A percentile compares a stretch with the other conserved stretches of the same genome.
Evolutionary conservation across 2,888 invertebrate genomes (phyloP).

Genomic region (Chrysolina oricalcia): DNA sequence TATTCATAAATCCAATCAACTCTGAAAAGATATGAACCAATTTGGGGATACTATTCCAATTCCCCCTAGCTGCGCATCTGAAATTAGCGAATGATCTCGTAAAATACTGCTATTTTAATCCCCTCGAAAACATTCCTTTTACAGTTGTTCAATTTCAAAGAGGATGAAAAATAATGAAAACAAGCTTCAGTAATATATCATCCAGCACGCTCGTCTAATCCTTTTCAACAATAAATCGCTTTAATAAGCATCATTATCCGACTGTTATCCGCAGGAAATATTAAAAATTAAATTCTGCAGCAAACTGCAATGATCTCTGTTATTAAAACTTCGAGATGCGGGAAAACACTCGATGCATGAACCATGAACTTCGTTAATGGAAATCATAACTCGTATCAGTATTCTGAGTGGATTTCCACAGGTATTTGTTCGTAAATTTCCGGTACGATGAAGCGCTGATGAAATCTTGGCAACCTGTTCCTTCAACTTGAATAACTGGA

Average conservation of each 20-base stretch:
- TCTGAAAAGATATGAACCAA: not conserved
- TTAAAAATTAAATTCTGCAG: constrained; percentile 34
- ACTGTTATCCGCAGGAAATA: constrained; percentile 28
- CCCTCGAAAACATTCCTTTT: constrained; percentile 5
- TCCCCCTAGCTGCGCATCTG: not conserved
- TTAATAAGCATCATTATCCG: constrained; percentile 21
- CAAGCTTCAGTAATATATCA: constrained; percentile 27
- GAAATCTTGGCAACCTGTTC: too few species aligned
- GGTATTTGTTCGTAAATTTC: not conserved
- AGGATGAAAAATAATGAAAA: constrained; percentile 16
- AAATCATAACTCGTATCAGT: constrained; percentile 2
- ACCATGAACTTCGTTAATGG: not conserved
- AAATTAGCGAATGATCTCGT: not conserved
- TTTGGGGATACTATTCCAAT: not conserved
- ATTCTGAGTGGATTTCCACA: not conserved
- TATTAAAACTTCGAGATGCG: constrained; percentile 8
- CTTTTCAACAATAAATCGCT: constrained; percentile 29
- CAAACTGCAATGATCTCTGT: constrained; percentile 18
- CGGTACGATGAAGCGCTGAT: not conserved
- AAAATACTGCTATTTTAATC: not conserved
- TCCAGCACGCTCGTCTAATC: constrained; percentile 20
- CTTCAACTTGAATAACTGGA: too few species aligned
- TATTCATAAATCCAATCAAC: not conserved
- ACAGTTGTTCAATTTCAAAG: constrained; percentile 19
- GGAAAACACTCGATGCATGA: constrained; percentile 19